These are phyloP conservation scores for Menidia menidia DNA, from an alignment of 2,797 vertebrate genomes.

Conservation along the genomic window DNA sequence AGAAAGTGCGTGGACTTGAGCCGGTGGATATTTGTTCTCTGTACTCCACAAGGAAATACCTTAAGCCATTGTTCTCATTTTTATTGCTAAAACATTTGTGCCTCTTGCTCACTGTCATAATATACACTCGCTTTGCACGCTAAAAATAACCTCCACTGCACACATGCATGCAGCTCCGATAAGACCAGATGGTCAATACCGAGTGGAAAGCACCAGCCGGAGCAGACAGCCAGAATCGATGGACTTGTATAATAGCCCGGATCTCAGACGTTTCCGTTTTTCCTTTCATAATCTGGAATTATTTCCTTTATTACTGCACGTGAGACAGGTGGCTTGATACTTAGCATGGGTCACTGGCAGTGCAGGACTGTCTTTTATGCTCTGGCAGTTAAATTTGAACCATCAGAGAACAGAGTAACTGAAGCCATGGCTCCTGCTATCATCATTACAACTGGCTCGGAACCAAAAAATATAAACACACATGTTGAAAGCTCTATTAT, in stretches of 20 bases:
- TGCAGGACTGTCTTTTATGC: slow-evolving; percentile 3
- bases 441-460: slow-evolving; percentile 6
- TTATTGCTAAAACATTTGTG: slow-evolving; percentile 12
- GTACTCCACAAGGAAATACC: neutral
- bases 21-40: slow-evolving; percentile 4
- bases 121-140: slow-evolving; percentile 16
- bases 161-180: slow-evolving; percentile 29
- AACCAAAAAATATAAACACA: slow-evolving; percentile 7
- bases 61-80: neutral
- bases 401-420: slow-evolving; percentile 3
- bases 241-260: slow-evolving; percentile 57
- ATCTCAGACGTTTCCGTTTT: slow-evolving; percentile 45
- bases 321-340: slow-evolving; percentile 18
- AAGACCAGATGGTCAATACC: slow-evolving; percentile 60
- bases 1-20: slow-evolving; percentile 18
- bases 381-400: slow-evolving; percentile 6
- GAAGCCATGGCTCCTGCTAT: neutral
- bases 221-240: slow-evolving; percentile 61
- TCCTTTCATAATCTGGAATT: slow-evolving; percentile 5
- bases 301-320: slow-evolving; percentile 6
- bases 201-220: slow-evolving; percentile 48
- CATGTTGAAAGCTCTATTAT: slow-evolving; percentile 9
- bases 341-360: slow-evolving; percentile 23
- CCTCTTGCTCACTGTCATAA: slow-evolving; percentile 9
- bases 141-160: slow-evolving; percentile 33